Base-by-base conservation (phyloP, 1,140 invertebrate genomes). In the Trichonephila inaurata region DNA sequence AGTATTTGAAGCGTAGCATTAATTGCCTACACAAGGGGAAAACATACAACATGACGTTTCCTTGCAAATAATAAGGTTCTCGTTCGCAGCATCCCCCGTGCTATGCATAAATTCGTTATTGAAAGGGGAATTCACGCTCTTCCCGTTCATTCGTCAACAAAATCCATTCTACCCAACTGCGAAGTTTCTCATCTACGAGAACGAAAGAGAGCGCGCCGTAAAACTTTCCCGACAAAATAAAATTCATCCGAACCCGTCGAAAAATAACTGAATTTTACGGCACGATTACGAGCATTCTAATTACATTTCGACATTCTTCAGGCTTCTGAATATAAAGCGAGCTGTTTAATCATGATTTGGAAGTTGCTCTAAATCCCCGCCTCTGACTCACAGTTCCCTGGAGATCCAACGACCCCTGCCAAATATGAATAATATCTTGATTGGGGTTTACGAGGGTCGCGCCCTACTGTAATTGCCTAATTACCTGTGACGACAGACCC, bases 361-460 rank as follows among this genome's bases (percentile, higher is more conserved):
- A 81, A 87, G 91, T 81, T 64, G 33, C 91, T 40, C 64, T 93
- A 93, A 93, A 88, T 72, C 85, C 90, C 91, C 64, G 33, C 72
- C 61, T 72, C 89, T 94, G 94, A 94, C 58, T 94, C 94, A 94
- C 69, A 21, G 66, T 33, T 69, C 89, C 90, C 89, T 18, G 3
- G 83, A 87, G 83, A 92, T 33, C 82, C 85, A n/a, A 10, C 24
- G 64, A 77, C 91, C 94, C 91, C 83, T 24, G 28, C 14, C 69
- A 92, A 94, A 94, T 94, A 94, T 94, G 94, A 94, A 94, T 94
- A 94, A 94, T 94, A 92, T 94, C 90, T 94, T 94, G 94, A 94
- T 92, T 92, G 77, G 72, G 91, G 88, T 92, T 94, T 92, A 94
- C 88, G 92, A 91, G 94, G 94, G 94, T 94, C 94, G 85, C 83